phyloP scores from a whole-genome alignment of 2,113 vertebrate genomes.

The Reinhardtius hippoglossoides region DNA sequence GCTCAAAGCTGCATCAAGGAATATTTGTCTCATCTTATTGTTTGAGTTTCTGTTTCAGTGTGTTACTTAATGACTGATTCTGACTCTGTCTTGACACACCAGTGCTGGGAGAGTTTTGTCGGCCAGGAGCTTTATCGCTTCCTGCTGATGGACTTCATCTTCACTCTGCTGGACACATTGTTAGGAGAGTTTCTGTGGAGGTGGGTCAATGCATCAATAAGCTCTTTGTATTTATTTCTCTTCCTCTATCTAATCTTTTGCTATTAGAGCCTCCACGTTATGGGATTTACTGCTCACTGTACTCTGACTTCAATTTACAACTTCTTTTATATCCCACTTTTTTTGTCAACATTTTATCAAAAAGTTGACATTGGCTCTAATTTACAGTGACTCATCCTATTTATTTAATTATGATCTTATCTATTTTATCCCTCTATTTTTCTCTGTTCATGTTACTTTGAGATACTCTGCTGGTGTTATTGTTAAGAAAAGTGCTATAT shows the following conservation, averaged over 20 bases:
- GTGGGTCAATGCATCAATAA: conserved; percentile 72
- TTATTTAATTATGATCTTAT: too few species aligned
- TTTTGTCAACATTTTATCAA: too few species aligned
- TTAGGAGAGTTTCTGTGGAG: conserved; percentile 92
- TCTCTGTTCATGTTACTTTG: too few species aligned
- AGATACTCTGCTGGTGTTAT: too few species aligned
- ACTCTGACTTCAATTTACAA: too few species aligned
- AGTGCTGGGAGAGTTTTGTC: conserved; percentile 97
- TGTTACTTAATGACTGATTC: not conserved
- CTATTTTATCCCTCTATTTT: too few species aligned
- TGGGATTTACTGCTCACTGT: too few species aligned
- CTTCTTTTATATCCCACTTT: too few species aligned
- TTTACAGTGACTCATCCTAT: too few species aligned
- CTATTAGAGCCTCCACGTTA: too few species aligned
- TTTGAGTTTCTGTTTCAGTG: not conserved
- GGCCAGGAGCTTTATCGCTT: conserved; percentile 97
- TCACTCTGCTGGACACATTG: conserved; percentile 86
- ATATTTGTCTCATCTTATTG: not conserved
- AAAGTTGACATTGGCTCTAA: too few species aligned
- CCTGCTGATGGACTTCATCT: conserved; percentile 90
- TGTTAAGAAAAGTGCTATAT: too few species aligned
- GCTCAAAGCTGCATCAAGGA: not conserved
- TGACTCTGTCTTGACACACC: conserved; percentile 15
- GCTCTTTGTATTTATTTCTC: not conserved
- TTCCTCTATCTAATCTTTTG: not conserved